Evolutionary conservation across 2,113 vertebrate species (phyloP).

Genomic region (Callochromis pleurospilus): DNA sequence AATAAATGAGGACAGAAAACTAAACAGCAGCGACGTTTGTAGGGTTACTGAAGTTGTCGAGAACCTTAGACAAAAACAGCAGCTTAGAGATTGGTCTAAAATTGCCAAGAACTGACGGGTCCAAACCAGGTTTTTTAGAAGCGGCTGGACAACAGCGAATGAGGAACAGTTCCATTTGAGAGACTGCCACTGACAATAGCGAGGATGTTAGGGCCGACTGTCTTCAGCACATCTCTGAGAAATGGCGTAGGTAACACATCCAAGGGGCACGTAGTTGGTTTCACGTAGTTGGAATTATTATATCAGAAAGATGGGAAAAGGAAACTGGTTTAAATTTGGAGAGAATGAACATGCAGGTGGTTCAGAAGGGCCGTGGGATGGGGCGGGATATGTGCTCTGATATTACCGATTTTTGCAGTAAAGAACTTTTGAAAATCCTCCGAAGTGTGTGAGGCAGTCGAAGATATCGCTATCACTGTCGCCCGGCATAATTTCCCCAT

Average conservation of each 20-base stretch:
- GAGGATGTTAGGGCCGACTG: accelerated
- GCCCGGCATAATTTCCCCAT: accelerated
- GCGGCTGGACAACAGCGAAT: background rate
- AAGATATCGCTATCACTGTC: background rate
- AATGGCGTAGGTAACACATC: background rate
- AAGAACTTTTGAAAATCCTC: background rate
- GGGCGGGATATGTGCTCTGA: background rate
- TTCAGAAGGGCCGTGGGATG: accelerated
- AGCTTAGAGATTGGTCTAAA: background rate
- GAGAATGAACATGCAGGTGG: background rate
- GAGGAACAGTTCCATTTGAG: background rate
- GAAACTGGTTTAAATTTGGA: background rate
- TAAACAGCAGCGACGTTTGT: background rate
- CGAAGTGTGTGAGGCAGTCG: background rate
- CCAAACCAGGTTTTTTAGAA: background rate
- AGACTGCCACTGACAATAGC: background rate
- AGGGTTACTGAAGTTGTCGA: background rate
- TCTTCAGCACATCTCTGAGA: background rate
- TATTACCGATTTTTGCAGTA: background rate
- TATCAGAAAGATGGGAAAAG: background rate
- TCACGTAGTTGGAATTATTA: background rate
- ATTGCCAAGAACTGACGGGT: accelerated
- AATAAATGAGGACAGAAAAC: background rate
- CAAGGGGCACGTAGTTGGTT: background rate
- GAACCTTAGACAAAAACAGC: background rate